phyloP scores from a whole-genome alignment of 2,113 vertebrate genomes.

The Struthidea cinerea region DNA sequence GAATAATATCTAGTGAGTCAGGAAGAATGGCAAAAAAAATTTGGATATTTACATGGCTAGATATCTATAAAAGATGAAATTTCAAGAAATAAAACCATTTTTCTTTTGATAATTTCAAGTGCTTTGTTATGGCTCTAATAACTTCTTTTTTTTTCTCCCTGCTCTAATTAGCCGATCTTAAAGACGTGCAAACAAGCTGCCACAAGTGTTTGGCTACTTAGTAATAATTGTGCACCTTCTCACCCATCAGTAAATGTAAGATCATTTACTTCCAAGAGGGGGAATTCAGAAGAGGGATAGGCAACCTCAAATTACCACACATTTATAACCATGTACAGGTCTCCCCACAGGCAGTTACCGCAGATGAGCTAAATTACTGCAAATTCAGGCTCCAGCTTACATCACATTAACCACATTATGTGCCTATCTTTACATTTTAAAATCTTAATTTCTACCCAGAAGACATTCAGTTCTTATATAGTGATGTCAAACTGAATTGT shows the following conservation, averaged over 20 bases:
- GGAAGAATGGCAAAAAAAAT: neutral
- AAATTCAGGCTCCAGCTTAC: slow-evolving; percentile 34
- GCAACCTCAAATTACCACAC: slow-evolving; percentile 66
- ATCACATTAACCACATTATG: slow-evolving; percentile 2
- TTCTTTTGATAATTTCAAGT: slow-evolving; percentile 20
- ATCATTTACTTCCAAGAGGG: slow-evolving; percentile 56
- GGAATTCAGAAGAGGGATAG: slow-evolving; percentile 64
- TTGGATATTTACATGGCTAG: neutral
- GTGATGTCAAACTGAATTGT: neutral
- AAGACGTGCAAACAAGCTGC: slow-evolving; percentile 38
- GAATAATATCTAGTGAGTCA: neutral
- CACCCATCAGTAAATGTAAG: slow-evolving; percentile 43
- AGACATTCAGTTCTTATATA: neutral
- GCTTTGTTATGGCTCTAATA: slow-evolving; percentile 22
- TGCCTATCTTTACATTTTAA: slow-evolving; percentile 29
- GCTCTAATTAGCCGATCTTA: slow-evolving; percentile 28
- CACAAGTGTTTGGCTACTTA: slow-evolving; percentile 46
- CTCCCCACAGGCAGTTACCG: slow-evolving; percentile 60
- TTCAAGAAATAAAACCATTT: slow-evolving; percentile 12
- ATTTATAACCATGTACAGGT: slow-evolving; percentile 48
- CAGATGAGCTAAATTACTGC: slow-evolving; percentile 54
- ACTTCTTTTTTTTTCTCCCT: neutral
- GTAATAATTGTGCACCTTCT: slow-evolving; percentile 31
- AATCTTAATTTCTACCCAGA: neutral
- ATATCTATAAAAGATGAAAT: neutral